Conservation (phyloP, 37 sponge, comb jelly and placozoan species). For the Geodia barretti region DNA sequence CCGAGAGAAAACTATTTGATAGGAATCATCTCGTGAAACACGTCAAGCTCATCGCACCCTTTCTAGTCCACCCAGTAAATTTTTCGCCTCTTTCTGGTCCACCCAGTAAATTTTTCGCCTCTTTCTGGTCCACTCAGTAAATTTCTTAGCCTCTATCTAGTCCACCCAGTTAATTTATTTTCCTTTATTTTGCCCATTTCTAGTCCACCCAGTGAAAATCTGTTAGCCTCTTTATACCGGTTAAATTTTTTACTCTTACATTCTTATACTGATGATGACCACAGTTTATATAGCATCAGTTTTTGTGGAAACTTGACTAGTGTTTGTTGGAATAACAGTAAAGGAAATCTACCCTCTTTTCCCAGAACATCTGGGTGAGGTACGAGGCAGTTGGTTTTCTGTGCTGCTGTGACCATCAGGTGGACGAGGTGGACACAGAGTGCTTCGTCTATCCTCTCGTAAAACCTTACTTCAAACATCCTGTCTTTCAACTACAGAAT, state of each 20-base stretch:
- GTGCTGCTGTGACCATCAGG: slow-evolving; percentile 33
- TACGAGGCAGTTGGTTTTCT: slow-evolving; percentile 90
- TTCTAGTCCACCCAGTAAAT: slow-evolving; percentile 90
- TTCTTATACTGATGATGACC: too few species aligned
- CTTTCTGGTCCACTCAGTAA: slow-evolving; percentile 89
- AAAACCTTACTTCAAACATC: slow-evolving; percentile 60
- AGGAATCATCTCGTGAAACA: slow-evolving; percentile 51
- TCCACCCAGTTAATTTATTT: too few species aligned
- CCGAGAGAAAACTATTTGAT: slow-evolving; percentile 72
- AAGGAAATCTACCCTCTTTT: not conserved
- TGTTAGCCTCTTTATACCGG: too few species aligned
- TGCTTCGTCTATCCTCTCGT: slow-evolving; percentile 79
- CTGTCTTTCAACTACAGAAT: slow-evolving; percentile 63
- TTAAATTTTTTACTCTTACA: too few species aligned
- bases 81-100: slow-evolving; percentile 91
- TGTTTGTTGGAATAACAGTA: too few species aligned
- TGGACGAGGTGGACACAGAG: slow-evolving; percentile 76
- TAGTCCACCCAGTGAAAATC: too few species aligned
- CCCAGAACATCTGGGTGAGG: slow-evolving; percentile 88
- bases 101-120: slow-evolving; percentile 97
- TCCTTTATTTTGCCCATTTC: too few species aligned
- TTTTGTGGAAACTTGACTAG: too few species aligned
- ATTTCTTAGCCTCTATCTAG: slow-evolving; percentile 88
- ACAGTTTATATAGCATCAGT: too few species aligned
- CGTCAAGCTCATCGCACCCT: slow-evolving; percentile 62